These are phyloP conservation scores for Platycnemis pennipes DNA, from an alignment of 2,888 invertebrate species.

Conservation along the genomic window DNA sequence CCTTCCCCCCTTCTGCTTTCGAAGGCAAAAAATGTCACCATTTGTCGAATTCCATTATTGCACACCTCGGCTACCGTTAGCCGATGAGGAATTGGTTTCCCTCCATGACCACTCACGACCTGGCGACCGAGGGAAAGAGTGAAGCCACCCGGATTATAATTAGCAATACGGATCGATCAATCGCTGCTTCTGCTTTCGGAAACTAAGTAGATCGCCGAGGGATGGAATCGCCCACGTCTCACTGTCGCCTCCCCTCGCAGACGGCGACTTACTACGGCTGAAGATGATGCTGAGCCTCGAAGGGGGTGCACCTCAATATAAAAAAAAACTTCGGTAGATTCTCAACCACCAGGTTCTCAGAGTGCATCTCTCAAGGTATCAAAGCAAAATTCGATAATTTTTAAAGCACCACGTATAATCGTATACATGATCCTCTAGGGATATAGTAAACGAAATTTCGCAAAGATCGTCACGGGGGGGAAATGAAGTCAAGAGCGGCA, in stretches of 20 bases:
- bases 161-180: slow-evolving; percentile 53
- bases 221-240: not conserved
- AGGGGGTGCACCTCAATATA: too few species aligned
- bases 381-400: not conserved
- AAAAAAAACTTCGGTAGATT: too few species aligned
- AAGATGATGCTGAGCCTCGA: not conserved
- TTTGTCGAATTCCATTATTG: not conserved
- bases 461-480: too few species aligned
- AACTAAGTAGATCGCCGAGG: not conserved
- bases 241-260: not conserved
- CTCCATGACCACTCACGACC: not conserved
- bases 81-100: not conserved
- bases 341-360: too few species aligned
- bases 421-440: too few species aligned
- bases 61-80: not conserved
- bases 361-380: too few species aligned
- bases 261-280: not conserved
- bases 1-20: not conserved
- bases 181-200: slow-evolving; percentile 25
- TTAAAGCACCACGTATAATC: too few species aligned
- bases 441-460: too few species aligned
- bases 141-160: slow-evolving; percentile 47
- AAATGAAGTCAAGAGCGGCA: too few species aligned
- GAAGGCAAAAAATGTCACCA: not conserved
- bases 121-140: not conserved